Conservation (phyloP, 2,888 invertebrate species). For the Onchidella celtica region DNA sequence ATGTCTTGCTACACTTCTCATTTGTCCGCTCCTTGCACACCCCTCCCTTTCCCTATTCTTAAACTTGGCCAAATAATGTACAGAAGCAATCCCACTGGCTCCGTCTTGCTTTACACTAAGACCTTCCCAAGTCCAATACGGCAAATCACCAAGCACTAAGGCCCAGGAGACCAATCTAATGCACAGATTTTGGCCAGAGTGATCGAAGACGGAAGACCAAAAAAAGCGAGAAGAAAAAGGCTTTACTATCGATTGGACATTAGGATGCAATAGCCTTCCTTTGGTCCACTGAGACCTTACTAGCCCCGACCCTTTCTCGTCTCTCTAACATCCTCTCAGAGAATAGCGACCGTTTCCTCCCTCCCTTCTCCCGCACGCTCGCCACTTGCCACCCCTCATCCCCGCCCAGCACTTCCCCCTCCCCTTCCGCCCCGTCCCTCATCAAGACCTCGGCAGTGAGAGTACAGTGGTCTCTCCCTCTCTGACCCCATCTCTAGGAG, state of each 20-base stretch:
- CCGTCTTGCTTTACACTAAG: neutral
- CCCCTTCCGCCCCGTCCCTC: neutral
- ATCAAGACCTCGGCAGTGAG: constrained; percentile 15
- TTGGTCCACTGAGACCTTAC: neutral
- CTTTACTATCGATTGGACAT: constrained; percentile 26
- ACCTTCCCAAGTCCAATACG: constrained; percentile 25
- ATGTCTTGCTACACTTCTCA: too few relatives aligned
- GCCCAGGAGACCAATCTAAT: constrained; percentile 30
- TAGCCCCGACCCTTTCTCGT: neutral
- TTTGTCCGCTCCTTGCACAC: too few relatives aligned
- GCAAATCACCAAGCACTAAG: constrained; percentile 33
- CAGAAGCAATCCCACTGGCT: neutral
- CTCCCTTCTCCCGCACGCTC: neutral
- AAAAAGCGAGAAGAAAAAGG: neutral
- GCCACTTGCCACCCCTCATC: neutral
- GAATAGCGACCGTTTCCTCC: neutral
- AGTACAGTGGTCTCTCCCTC: constrained; percentile 11
- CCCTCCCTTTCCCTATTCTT: neutral
- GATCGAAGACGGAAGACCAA: neutral
- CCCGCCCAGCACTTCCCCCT: neutral
- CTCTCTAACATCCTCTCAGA: neutral
- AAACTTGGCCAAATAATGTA: neutral
- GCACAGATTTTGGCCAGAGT: constrained; percentile 32
- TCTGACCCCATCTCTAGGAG: constrained; percentile 10
- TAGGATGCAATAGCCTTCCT: constrained; percentile 34